Evolutionary conservation across 2,113 vertebrate species (phyloP).

Genomic region (Phrynosoma blainvillii): DNA sequence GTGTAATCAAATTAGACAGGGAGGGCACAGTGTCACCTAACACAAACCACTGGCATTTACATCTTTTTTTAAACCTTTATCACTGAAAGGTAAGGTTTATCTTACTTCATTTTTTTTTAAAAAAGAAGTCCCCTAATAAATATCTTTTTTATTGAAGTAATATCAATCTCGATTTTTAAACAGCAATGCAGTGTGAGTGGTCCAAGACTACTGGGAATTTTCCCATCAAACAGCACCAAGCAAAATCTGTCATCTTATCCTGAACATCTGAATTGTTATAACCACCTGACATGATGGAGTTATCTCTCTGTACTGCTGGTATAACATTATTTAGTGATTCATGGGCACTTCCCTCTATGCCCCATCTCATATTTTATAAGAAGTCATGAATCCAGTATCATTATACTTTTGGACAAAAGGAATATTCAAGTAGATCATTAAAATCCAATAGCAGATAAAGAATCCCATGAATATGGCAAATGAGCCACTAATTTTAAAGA

Average conservation of each 20-base stretch:
- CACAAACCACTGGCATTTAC: constrained; percentile 80
- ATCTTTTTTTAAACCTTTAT: constrained; percentile 73
- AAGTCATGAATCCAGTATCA: not conserved
- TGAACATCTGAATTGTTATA: not conserved
- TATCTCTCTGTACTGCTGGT: not conserved
- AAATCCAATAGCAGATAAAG: not conserved
- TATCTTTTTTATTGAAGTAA: constrained; percentile 44
- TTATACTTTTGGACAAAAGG: not conserved
- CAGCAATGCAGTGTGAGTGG: constrained; percentile 16
- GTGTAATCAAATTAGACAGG: constrained; percentile 87
- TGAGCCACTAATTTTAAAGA: constrained; percentile 44
- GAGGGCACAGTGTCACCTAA: constrained; percentile 82
- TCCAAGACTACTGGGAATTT: constrained; percentile 29
- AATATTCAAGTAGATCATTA: not conserved
- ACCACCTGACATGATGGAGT: not conserved
- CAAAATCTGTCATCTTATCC: not conserved
- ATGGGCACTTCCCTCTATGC: not conserved
- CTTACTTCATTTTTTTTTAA: constrained; percentile 71
- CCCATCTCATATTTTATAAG: not conserved
- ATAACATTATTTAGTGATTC: not conserved
- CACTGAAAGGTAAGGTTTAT: constrained; percentile 69
- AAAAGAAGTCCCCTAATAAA: constrained; percentile 67
- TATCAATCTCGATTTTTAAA: constrained; percentile 27
- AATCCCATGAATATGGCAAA: constrained; percentile 41
- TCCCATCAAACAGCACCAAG: constrained; percentile 3